Evolutionary conservation across 1,140 invertebrate species (phyloP), one percentile per base, ranked within the genome.

Genomic region (Atta cephalotes): DNA sequence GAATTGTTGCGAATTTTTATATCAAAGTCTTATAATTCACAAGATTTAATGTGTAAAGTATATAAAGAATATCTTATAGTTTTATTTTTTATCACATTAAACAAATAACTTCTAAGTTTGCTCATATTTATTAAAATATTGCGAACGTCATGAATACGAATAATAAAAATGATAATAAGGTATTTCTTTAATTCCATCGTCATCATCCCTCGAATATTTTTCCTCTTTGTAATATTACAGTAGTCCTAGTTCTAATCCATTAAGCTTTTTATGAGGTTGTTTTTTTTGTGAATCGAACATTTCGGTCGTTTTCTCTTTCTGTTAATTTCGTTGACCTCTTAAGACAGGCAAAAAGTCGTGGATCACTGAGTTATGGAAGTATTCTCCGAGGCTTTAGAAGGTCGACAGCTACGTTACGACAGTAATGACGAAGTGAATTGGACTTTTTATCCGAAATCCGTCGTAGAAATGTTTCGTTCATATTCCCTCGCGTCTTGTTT

Each of bases 391-490:
- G 35, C n/a, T 84, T 51, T 74, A 35, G 45, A 56, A 60, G 68
- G 45, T 76, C 79, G 28, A 16, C 49, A 66, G 39, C 31, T 60
- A n/a, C 18, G 60, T 84, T 60, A 87, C 49, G 68, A 4, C 10
- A 63, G 65, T 87, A 87, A 85, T 87, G 80, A 87, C 80, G 31
- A 18, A 18, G 35, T 31, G 62, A 63, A 87, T 87, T 58, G 58
- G 25, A 68, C 45, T 84, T 87, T 87, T 84, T 85, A 60, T 28
- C 14, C 53, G 31, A 49, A 77, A 88, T 85, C 66, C 28, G 28
- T 79, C 18, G 80, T 84, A n/a, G 56, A 71, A 80, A 71, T 85
- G 63, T 78, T 82, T 79, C 74, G 53, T 70, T 56, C 60, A 35
- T 81, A 28, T 66, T 31, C 28, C 10, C 12, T 39, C 53, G 51